Evolutionary conservation across 2,113 vertebrate species (phyloP), one percentile per base, ranked within the genome.

Genomic region (Podarcis muralis): DNA sequence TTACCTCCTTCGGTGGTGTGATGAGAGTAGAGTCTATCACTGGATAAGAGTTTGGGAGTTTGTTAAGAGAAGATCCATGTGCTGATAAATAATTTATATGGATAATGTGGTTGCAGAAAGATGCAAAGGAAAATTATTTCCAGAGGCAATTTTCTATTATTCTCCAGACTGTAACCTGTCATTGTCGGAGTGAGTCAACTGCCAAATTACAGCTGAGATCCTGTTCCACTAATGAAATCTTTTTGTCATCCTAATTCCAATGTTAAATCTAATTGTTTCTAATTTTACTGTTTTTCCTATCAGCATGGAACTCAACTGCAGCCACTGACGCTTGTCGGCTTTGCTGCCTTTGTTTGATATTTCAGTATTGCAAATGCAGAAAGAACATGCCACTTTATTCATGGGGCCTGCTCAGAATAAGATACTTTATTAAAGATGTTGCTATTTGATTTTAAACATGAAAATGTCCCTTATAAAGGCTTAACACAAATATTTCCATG

Each of bases 191-290:
- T 15, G 27, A 94, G 22, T 92, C 90, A 94, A 93, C 92, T 87
- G 76, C 90, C 84, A 95, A 87, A 93, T 92, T 89, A 87, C 83
- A 91, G 78, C 72, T 92, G 75, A 92, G 94, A 94, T 91, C 82
- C 80, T 90, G 85, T 91, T 93, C 90, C 92, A 71, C 87, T 93
- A 92, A 94, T 88, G 77, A 92, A 93, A 94, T 91, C 83, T 68
- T 95, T 92, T 94, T 93, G 89, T 93, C 91, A 90, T 81, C 72
- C 57, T 94, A 92, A 92, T 96, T 95, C 90, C 82, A 95, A 93
- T 89, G 93, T 94, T 92, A 92, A 94, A 93, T 93, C 65, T 91
- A 93, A 90, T 91, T 94, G 90, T 93, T 94, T 94, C 59, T 88
- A 78, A 83, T 88, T 94, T 92, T 92, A 80, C 84, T 90, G 69